Evolutionary conservation across 2,113 vertebrate species (phyloP), one percentile per base, ranked within the genome.

Genomic region (Mirounga angustirostris): DNA sequence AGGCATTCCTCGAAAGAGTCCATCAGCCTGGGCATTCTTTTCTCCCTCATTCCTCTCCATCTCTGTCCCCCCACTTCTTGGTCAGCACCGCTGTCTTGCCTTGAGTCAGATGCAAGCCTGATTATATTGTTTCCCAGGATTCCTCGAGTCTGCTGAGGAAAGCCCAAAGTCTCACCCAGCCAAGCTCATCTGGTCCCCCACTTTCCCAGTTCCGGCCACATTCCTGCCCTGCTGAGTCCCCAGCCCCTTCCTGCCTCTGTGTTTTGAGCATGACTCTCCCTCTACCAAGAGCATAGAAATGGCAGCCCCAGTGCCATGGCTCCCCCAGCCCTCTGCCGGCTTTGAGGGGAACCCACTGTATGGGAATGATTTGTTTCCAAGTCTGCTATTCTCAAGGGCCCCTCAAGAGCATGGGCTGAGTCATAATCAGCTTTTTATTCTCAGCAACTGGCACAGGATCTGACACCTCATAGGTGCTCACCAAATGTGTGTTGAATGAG

Each of bases 251-350:
- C 2, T 19, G 22, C 21, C 71, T 80, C 54, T 28, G 43, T 50
- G 40, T 21, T 81, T 74, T 65, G 91, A 81, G 65, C 50, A 52
- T 9, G 73, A 79, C 2, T 10, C 16, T 65, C 22, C 59, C 26
- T 83, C 30, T 13, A 11, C 59, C 36, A 58, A 65, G 30, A 26
- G n/a, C 0, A 12, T 11, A 56, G 18, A 46, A 46, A 26, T 21
- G 90, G 18, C 40, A 4, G 1, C 52, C 9, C 15, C 78, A 2
- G 43, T 36, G 13, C 7, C 28, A n/a, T 0, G 0, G 21, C 43
- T 22, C 4, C 8, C 52, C 61, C 4, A 78, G 28, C 52, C 18
- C 50, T 10, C n/a, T 58, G 58, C 74, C 33, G 18, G n/a, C 63
- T 46, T 28, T 2, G 52, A 90, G 73, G 81, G n/a, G 10, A 28